These are phyloP conservation scores for Danaus melanippus DNA, from an alignment of 1,140 invertebrate genomes.

Conservation along the genomic window DNA sequence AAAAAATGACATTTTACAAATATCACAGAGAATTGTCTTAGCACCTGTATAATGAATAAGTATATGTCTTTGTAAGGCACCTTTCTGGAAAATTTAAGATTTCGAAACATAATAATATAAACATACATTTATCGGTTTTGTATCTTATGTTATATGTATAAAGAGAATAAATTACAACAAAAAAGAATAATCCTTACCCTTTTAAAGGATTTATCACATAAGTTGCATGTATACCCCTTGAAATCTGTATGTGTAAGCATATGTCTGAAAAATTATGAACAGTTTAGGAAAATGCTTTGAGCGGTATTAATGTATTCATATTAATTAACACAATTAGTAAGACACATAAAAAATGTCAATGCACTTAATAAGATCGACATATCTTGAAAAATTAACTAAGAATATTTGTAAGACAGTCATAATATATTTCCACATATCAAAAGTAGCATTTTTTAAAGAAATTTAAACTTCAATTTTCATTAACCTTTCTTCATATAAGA, in stretches of 20 bases:
- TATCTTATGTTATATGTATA: no score
- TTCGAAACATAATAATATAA: conserved; percentile 7
- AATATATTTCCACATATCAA: no score
- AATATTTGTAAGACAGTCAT: no score
- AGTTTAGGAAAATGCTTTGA: no score
- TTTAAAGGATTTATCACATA: conserved; percentile 43
- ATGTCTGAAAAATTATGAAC: conserved; percentile 31
- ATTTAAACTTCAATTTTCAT: no score
- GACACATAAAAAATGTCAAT: no score
- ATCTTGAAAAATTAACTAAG: no score
- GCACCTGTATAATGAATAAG: conserved; percentile 32
- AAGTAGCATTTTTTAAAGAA: no score
- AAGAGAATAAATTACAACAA: conserved; percentile 4
- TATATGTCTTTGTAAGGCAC: conserved; percentile 28
- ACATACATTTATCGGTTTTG: background rate
- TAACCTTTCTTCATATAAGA: no score
- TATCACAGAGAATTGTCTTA: conserved; percentile 34
- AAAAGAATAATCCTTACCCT: conserved; percentile 27
- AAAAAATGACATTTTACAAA: conserved; percentile 42
- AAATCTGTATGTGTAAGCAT: conserved; percentile 24
- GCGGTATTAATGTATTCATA: no score
- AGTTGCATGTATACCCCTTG: conserved; percentile 29
- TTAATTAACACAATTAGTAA: no score
- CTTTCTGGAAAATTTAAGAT: conserved; percentile 28
- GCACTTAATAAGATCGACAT: no score